Conservation (phyloP, 64 coral and sea anemone species). For the Pachyseris speciosa region DNA sequence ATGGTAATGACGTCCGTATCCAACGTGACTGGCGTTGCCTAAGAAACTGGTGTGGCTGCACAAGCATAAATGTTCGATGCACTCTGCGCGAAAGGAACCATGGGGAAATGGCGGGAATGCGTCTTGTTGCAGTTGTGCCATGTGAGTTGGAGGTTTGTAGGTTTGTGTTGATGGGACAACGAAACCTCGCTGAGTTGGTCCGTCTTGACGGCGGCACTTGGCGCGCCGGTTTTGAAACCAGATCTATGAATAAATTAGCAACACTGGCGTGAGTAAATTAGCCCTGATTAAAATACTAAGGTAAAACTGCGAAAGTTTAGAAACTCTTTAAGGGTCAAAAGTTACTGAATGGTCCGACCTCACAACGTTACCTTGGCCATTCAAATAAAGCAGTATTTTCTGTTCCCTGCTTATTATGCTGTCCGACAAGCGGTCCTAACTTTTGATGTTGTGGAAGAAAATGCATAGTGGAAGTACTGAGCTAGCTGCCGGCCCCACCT, state of each 20-base stretch:
- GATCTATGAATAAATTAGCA: constrained; percentile 57
- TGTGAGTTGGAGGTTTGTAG: constrained; percentile 50
- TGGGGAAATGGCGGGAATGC: constrained; percentile 56
- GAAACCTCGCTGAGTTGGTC: constrained; percentile 66
- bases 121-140: constrained; percentile 20
- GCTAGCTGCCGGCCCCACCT: too few relatives aligned
- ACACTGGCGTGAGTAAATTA: too few relatives aligned
- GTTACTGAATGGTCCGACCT: too few relatives aligned
- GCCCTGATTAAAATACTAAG: too few relatives aligned
- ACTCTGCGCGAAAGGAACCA: background rate
- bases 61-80: constrained; percentile 37
- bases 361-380: too few relatives aligned
- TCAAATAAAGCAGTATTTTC: too few relatives aligned
- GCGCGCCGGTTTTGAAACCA: constrained; percentile 99
- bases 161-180: constrained; percentile 60
- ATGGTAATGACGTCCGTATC: constrained; percentile 63
- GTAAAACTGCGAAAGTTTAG: too few relatives aligned
- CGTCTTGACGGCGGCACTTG: constrained; percentile 86
- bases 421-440: too few relatives aligned
- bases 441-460: too few relatives aligned
- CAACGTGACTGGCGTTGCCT: constrained; percentile 1
- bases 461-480: too few relatives aligned
- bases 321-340: too few relatives aligned
- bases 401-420: too few relatives aligned
- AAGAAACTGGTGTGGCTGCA: constrained; percentile 44